Percentiles rank a stretch among this genome's conserved stretches.
Conservation (phyloP, 2,888 invertebrate species). For the Drosophila monieri region DNA sequence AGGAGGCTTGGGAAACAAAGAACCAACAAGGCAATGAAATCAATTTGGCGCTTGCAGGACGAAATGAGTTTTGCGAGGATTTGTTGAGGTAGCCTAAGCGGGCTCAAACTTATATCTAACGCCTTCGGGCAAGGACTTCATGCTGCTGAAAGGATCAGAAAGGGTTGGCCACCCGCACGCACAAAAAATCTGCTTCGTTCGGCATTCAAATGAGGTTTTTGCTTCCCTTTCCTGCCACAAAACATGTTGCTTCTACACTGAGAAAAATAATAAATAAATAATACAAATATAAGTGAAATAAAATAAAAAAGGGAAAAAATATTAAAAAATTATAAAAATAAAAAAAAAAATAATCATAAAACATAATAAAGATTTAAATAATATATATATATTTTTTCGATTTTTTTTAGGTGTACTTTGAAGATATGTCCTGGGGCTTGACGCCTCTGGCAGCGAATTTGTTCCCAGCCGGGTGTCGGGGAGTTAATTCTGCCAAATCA, state of each 20-base stretch:
- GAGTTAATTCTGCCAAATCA: constrained; percentile 73
- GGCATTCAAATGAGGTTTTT: constrained; percentile 54
- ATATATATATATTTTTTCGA: no score
- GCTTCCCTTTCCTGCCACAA: constrained; percentile 30
- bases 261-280: background rate
- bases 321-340: background rate
- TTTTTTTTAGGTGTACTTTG: background rate
- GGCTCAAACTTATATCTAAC: constrained; percentile 30
- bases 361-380: no score
- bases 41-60: constrained; percentile 69
- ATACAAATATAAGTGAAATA: background rate
- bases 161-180: constrained; percentile 43
- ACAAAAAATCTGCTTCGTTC: constrained; percentile 21
- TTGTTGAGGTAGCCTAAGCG: constrained; percentile 45
- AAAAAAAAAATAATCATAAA: background rate
- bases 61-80: constrained; percentile 70
- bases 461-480: constrained; percentile 40
- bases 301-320: background rate
- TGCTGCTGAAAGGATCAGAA: constrained; percentile 46
- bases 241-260: constrained; percentile 60
- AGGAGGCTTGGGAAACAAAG: constrained; percentile 24
- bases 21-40: constrained; percentile 59
- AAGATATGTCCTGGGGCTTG: constrained; percentile 5
- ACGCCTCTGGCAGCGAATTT: constrained; percentile 21
- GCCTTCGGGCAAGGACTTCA: constrained; percentile 47